These are phyloP conservation scores for Xenops minutus DNA, from an alignment of 2,797 vertebrate species.

Conservation along the genomic window DNA sequence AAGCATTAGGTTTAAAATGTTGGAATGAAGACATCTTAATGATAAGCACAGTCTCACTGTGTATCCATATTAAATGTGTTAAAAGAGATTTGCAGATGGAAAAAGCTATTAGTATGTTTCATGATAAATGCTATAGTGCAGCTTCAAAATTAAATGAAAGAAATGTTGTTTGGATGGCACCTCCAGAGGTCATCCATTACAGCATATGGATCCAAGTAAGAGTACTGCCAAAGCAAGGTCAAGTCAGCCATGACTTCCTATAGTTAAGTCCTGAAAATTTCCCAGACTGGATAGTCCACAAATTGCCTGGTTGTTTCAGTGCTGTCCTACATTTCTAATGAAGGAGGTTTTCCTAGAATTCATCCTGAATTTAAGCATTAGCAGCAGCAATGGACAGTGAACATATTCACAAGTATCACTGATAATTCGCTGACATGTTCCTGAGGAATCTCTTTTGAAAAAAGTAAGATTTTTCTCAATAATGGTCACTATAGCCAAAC, in stretches of 20 bases:
- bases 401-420: not conserved
- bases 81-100: not conserved
- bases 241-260: not conserved
- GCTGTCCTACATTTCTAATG: not conserved
- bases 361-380: not conserved
- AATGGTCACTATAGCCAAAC: not conserved
- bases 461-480: fast-evolving
- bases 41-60: not conserved
- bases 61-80: not conserved
- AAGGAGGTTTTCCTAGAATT: not conserved
- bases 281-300: not conserved
- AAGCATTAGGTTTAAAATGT: not conserved
- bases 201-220: not conserved
- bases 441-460: not conserved
- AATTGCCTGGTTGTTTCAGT: not conserved
- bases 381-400: not conserved
- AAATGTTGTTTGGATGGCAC: not conserved
- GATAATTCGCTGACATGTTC: not conserved
- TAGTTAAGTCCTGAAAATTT: not conserved
- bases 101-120: not conserved
- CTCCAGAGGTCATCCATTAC: not conserved
- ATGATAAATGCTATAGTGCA: not conserved
- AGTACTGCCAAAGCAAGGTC: not conserved
- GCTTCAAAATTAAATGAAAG: not conserved
- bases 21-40: not conserved